Evolutionary conservation across 2,888 invertebrate species (phyloP), one percentile per base, ranked within the genome.

Genomic region (Automeris io): DNA sequence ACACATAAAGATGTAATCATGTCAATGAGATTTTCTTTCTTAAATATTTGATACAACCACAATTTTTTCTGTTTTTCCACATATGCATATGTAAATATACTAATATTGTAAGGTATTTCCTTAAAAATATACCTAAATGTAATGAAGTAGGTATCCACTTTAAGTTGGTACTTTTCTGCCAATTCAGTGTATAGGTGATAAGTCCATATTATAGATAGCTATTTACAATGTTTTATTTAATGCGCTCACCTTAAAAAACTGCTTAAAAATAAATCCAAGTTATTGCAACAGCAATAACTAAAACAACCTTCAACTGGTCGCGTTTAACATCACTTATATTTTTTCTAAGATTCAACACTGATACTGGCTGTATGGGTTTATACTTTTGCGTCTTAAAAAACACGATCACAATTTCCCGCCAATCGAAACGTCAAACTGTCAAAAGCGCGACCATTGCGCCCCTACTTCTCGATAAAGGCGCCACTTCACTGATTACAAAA

Each of bases 401-500:
- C 65, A 62, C 57, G 60, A 71, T 53, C 24, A 21, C 34, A 40
- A 43, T 60, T 81, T 83, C 85, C 74, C 85, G 83, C 85, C 85
- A 78, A 82, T 79, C 67, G 58, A 72, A 72, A 82, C 78, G 82
- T 85, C 83, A 82, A 81, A 81, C 70, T 74, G 77, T 76, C 77
- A 77, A 76, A 74, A 70, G 70, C 76, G 74, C 70, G 70, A 62
- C 68, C 81, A 81, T 81, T 71, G 75, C 70, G 78, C 77, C 70
- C 74, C 67, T 72, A 67, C 70, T 67, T 67, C 70, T 66, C 77
- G 70, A 74, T 77, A 76, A 74, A 80, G 80, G 74, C 82, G 74
- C 68, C 80, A 78, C 81, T 81, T 74, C 74, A 86, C 85, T 86
- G 85, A 86, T 81, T 81, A 82, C 83, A 78, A 82, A 81, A 82